Conservation (phyloP, 2,797 vertebrate species). For the Otus scops region DNA sequence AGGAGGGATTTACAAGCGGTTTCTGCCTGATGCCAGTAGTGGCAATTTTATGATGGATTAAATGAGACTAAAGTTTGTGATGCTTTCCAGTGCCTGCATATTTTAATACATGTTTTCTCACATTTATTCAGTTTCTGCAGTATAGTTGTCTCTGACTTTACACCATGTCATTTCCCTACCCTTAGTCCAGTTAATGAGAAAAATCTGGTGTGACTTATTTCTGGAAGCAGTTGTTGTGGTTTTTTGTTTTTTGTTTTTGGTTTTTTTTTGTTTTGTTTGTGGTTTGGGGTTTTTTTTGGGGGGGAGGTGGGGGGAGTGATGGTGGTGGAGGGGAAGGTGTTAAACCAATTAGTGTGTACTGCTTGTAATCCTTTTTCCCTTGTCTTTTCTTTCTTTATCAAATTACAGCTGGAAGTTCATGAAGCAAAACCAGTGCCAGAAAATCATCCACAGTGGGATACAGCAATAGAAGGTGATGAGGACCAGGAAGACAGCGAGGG, state of each 20-base stretch:
- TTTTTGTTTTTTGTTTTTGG: too few species aligned
- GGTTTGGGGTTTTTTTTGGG: too few species aligned
- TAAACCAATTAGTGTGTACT: not conserved
- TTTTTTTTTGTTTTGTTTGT: too few species aligned
- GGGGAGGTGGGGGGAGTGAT: too few species aligned
- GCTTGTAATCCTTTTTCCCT: not conserved
- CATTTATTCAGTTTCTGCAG: not conserved
- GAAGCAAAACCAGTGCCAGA: slow-evolving; percentile 97
- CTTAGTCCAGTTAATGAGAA: not conserved
- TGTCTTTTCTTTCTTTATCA: not conserved
- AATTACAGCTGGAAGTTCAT: slow-evolving; percentile 91
- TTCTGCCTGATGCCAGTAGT: not conserved
- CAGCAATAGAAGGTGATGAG: slow-evolving; percentile 96
- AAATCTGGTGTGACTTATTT: not conserved
- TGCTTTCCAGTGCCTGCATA: not conserved
- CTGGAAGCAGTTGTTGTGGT: not conserved
- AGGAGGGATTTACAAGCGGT: rapidly evolving
- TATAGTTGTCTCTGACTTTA: not conserved
- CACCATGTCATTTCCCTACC: not conserved
- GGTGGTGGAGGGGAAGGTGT: too few species aligned
- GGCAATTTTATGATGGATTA: not conserved
- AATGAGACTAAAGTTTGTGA: not conserved
- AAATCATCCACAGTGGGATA: slow-evolving; percentile 99
- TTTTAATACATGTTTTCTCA: not conserved
- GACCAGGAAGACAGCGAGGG: slow-evolving; percentile 98